phyloP scores from a whole-genome alignment of 1,140 invertebrate genomes.

The Ceratosolen solmsi region DNA sequence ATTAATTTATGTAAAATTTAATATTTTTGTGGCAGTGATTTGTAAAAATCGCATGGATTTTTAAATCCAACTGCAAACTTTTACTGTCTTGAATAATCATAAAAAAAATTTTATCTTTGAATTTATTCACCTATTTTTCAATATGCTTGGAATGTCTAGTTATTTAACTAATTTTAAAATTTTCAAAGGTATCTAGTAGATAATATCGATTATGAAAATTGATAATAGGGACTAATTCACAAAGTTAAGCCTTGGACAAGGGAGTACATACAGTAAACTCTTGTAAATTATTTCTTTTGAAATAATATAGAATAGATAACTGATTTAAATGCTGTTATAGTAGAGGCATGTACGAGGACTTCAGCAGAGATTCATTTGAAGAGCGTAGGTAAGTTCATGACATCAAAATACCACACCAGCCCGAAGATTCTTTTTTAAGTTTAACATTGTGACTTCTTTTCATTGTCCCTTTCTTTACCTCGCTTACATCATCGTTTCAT shows the following conservation, averaged over 20 bases:
- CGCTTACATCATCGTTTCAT: conserved; percentile 47
- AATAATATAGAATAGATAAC: conserved; percentile 66
- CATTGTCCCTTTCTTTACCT: conserved; percentile 51
- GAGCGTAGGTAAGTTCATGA: conserved; percentile 82
- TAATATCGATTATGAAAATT: not conserved
- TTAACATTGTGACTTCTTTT: conserved; percentile 33
- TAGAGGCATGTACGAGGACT: conserved; percentile 86
- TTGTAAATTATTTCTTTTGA: conserved; percentile 12
- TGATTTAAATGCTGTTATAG: conserved; percentile 71
- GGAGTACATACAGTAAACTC: conserved; percentile 59
- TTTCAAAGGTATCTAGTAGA: conserved; percentile 5
- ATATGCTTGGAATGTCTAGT: not conserved
- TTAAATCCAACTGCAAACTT: conserved; percentile 64
- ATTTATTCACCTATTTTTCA: not conserved
- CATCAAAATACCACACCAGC: conserved; percentile 54
- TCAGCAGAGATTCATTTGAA: conserved; percentile 88
- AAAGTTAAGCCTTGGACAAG: conserved; percentile 71
- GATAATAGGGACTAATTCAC: conserved; percentile 64
- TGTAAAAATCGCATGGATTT: conserved; percentile 66
- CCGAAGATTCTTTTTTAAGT: conserved; percentile 58
- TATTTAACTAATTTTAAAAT: not conserved
- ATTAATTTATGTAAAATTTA: conserved; percentile 54
- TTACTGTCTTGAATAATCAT: conserved; percentile 58
- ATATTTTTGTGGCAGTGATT: conserved; percentile 50
- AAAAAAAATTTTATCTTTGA: not conserved